Base-by-base conservation (phyloP, 2,113 vertebrate genomes). In the Oxyruncus cristatus region DNA sequence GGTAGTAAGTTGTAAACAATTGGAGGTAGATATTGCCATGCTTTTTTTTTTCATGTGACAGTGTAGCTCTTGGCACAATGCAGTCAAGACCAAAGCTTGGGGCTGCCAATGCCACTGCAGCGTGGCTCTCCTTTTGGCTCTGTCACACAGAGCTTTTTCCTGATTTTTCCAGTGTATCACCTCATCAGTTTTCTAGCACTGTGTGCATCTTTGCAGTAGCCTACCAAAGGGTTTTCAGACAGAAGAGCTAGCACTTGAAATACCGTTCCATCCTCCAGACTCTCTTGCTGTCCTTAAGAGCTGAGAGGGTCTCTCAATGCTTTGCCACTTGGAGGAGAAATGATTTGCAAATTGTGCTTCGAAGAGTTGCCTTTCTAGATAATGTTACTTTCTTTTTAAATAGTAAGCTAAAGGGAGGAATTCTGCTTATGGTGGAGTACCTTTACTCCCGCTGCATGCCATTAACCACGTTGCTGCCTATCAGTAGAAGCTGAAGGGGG, bases 11-110 rank as follows among this genome's bases (percentile, higher is more conserved):
- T 61, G 33, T 13, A 70, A 70, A 77, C 9, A 61, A 11, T 66
- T 65, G 53, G 32, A 89, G 12, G 9, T 42, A 35, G 32, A 30
- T 74, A 32, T 2, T 50, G 11, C 20, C 4, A 59, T 47, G 20
- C 21, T 18, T 1, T 4, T 27, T 44, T 44, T 28, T 42, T 30
- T 20, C 1, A 8, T 52, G 8, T 42, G 8, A 24, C 2, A 4
- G 0, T n/a, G 55, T 61, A 76, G 26, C 24, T 65, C 8, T 61
- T 81, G 30, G 24, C 41, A 44, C 23, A 52, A 7, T 13, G 32
- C 21, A 65, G 12, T 55, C 52, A 20, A 21, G 22, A 50, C 26
- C 10, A 14, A 63, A 83, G 10, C 32, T 19, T 79, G 14, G 15
- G 22, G 15, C 8, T 76, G 23, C 39, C 19, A 55, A 26, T 49